Base-by-base conservation (phyloP, 2,888 invertebrate species). In the Cheilosia pagana region DNA sequence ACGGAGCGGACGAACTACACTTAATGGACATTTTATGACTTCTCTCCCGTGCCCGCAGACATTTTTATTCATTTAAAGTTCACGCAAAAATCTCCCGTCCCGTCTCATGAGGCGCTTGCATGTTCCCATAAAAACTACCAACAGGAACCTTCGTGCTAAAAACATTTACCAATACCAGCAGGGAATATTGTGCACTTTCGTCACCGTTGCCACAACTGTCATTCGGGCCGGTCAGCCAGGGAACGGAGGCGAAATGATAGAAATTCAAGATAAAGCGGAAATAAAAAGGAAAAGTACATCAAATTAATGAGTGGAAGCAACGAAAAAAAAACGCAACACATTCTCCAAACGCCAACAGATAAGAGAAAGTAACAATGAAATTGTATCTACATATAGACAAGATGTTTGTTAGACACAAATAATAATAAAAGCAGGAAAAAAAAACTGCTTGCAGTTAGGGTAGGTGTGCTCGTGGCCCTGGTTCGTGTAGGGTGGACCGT, bases 311-410 rank as follows among this genome's bases (percentile, higher is more conserved):
- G 74, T 65, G 16, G 79, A 75, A 75, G 82, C 68, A 45, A 70
- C n/a, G n/a, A 78, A 21, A 45, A 63, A 70, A 67, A 82, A 83
- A 79, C 68, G 74, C 65, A 85, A 81, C 79, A 79, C 75, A 60
- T 71, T 81, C 81, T 72, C 43, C 71, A 55, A 79, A 85, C 71
- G 79, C 60, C 39, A 53, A 14, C 14, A 71, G 85, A 85, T 85
- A 81, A 85, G 81, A 81, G 79, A 85, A 85, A 85, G 85, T 76
- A 85, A 52, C 76, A 81, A 75, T 79, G 70, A 85, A 85, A 81
- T 70, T 76, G 76, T 81, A 72, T 85, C 70, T 75, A 35, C n/a
- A n/a, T 35, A 85, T 79, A 28, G 28, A 85, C 63, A 79, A 85
- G 63, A 79, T 79, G 79, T 78, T 85, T 67, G 78, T 63, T 74